Conservation (phyloP, 1,140 invertebrate species). For the Magallana gigas region DNA sequence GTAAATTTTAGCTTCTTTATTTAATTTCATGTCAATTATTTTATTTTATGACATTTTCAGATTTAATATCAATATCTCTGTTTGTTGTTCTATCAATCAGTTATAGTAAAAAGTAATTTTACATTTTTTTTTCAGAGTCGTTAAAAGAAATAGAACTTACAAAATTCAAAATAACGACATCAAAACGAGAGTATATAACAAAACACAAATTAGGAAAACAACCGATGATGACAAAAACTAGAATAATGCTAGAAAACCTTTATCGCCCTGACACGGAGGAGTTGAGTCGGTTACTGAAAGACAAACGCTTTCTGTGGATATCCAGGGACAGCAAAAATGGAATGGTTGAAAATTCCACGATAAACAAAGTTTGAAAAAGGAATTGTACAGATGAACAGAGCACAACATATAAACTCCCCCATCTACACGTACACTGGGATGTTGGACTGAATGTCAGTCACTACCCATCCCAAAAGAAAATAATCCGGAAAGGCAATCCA, state of each 20-base stretch:
- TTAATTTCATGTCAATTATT: too few relatives aligned
- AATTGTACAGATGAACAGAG: too few relatives aligned
- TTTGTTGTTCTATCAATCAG: neutral
- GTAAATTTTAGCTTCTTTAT: neutral
- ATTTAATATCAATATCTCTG: neutral
- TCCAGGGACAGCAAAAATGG: neutral
- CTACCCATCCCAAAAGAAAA: too few relatives aligned
- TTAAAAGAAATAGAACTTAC: neutral
- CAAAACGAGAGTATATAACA: neutral
- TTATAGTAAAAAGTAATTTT: neutral
- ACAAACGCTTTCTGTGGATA: neutral
- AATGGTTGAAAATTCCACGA: neutral
- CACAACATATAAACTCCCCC: too few relatives aligned
- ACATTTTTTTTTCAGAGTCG: neutral
- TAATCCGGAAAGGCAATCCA: too few relatives aligned
- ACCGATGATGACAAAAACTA: neutral
- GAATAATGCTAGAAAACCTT: neutral
- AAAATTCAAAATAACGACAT: neutral
- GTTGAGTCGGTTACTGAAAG: neutral
- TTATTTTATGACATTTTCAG: too few relatives aligned
- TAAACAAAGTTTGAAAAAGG: too few relatives aligned
- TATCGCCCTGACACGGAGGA: neutral
- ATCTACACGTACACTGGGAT: too few relatives aligned
- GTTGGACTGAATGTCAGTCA: too few relatives aligned
- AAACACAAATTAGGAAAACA: slow-evolving; percentile 7